phyloP scores from a whole-genome alignment of 2,797 vertebrate species.

The Cheirogaleus major region DNA sequence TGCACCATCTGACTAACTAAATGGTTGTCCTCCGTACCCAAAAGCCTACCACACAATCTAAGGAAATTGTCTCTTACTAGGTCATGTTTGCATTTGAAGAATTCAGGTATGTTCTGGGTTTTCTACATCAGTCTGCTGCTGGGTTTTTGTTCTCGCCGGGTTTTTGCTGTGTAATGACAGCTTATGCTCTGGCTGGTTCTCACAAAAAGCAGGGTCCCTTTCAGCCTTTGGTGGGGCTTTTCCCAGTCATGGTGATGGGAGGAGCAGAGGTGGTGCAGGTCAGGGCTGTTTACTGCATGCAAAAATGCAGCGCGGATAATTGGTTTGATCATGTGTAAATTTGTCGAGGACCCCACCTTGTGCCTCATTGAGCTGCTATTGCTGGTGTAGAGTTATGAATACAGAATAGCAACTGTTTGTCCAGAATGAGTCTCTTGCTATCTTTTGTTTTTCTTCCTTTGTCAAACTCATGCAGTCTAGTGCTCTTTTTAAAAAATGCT shows the following conservation, averaged over 20 bases:
- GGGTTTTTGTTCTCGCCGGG: slow-evolving; percentile 83
- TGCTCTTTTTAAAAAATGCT: slow-evolving; percentile 78
- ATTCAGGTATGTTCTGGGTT: slow-evolving; percentile 92
- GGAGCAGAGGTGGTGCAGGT: slow-evolving; percentile 68
- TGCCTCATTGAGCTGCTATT: slow-evolving; percentile 62
- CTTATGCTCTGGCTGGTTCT: slow-evolving; percentile 75
- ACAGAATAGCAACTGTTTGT: slow-evolving; percentile 76
- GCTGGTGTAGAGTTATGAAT: slow-evolving; percentile 77
- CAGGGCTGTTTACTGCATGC: slow-evolving; percentile 74
- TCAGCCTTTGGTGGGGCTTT: slow-evolving; percentile 51
- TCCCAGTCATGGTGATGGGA: slow-evolving; percentile 63
- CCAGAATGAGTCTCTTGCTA: slow-evolving; percentile 77
- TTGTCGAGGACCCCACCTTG: slow-evolving; percentile 71
- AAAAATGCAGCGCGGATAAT: slow-evolving; percentile 78
- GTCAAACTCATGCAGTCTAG: slow-evolving; percentile 72
- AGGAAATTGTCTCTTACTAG: slow-evolving; percentile 84
- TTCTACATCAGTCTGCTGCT: slow-evolving; percentile 77
- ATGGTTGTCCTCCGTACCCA: slow-evolving; percentile 84
- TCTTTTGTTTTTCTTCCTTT: slow-evolving; percentile 82
- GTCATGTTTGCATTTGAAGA: slow-evolving; percentile 97
- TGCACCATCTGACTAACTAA: slow-evolving; percentile 83
- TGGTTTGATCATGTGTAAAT: slow-evolving; percentile 72
- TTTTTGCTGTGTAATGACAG: slow-evolving; percentile 89
- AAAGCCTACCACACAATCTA: slow-evolving; percentile 80
- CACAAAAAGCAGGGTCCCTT: slow-evolving; percentile 47